Percentiles rank a stretch among this genome's conserved stretches.
phyloP scores from a whole-genome alignment of 2,888 invertebrate species.

The Globia sparganii region DNA sequence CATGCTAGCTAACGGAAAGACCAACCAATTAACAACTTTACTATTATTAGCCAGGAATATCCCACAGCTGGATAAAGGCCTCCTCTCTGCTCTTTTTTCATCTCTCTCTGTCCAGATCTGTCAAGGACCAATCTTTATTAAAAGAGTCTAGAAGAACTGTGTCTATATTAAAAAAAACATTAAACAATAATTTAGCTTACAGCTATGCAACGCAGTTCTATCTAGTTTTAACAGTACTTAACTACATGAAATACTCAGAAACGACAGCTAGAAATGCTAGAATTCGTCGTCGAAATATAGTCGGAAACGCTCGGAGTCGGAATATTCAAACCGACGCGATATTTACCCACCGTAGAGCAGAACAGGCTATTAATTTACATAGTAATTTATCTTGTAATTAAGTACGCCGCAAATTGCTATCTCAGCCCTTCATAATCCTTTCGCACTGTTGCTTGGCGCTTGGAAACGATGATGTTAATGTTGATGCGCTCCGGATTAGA shows the following conservation, averaged over 20 bases:
- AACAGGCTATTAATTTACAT: constrained; percentile 88
- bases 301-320: constrained; percentile 39
- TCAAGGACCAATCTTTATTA: neutral
- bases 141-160: neutral
- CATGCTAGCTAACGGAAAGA: neutral
- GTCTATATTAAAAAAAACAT: neutral
- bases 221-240: constrained; percentile 21
- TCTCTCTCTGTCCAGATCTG: neutral
- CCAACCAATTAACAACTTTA: no score
- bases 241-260: constrained; percentile 31
- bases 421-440: constrained; percentile 90
- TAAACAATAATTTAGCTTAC: neutral
- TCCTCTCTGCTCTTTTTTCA: neutral
- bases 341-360: constrained; percentile 64
- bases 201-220: neutral
- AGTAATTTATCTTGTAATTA: constrained; percentile 90
- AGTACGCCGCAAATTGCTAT: constrained; percentile 90
- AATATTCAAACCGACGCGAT: constrained; percentile 59
- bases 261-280: constrained; percentile 25
- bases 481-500: constrained; percentile 69
- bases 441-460: constrained; percentile 82
- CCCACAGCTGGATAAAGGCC: neutral
- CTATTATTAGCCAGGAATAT: neutral
- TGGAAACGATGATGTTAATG: constrained; percentile 61
- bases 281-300: constrained; percentile 43